phyloP scores from a whole-genome alignment of 2,113 vertebrate species.

The Rhinolophus ferrumequinum region DNA sequence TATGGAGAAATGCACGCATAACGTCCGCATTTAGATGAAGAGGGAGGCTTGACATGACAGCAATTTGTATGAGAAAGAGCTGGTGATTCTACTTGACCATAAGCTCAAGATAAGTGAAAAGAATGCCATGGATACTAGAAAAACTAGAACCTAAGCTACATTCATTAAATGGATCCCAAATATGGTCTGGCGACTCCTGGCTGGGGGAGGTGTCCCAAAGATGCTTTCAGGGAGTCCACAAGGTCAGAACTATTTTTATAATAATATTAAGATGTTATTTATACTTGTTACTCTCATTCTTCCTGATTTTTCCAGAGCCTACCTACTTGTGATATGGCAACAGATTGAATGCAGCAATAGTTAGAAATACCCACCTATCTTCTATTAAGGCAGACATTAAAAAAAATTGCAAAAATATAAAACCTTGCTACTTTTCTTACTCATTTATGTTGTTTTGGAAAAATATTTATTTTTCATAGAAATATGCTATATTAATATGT shows the following conservation, averaged over 20 bases:
- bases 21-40: neutral
- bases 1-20: neutral
- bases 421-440: neutral
- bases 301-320: neutral
- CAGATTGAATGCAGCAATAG: neutral
- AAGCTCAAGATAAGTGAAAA: constrained; percentile 22
- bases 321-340: neutral
- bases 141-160: neutral
- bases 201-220: neutral
- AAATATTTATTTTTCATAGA: constrained; percentile 44
- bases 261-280: neutral
- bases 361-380: neutral
- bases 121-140: neutral
- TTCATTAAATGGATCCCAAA: neutral
- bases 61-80: neutral
- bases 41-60: neutral
- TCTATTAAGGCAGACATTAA: neutral
- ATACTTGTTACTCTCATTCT: neutral
- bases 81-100: neutral
- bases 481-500: neutral
- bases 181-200: neutral
- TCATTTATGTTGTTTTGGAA: constrained; percentile 28
- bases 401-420: constrained; percentile 7
- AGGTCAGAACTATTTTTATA: neutral
- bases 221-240: neutral